phyloP scores from a whole-genome alignment of 2,113 vertebrate genomes.

The Orcinus orca region DNA sequence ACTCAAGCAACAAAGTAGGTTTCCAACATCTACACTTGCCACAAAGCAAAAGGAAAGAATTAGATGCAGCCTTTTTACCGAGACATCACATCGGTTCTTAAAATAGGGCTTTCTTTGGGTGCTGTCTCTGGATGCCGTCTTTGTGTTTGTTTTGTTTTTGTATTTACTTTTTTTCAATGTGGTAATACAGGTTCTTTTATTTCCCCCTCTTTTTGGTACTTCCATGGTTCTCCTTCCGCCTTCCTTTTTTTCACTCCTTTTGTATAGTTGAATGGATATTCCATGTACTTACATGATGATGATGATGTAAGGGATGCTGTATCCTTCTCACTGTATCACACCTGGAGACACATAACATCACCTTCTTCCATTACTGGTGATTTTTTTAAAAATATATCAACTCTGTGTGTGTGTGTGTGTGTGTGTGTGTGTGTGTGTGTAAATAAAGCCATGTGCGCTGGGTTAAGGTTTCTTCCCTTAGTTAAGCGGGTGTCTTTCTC shows the following conservation, averaged over 20 bases:
- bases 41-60: not conserved
- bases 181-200: accelerated
- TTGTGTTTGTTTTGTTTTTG: not conserved
- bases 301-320: accelerated
- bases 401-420: no score
- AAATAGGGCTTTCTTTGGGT: no score
- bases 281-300: no score
- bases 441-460: no score
- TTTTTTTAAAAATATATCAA: no score
- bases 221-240: not conserved
- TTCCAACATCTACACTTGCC: accelerated
- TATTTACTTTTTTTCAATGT: not conserved
- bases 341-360: not conserved
- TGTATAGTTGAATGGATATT: accelerated
- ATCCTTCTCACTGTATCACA: not conserved
- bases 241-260: not conserved
- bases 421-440: no score
- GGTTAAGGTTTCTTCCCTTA: no score
- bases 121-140: accelerated
- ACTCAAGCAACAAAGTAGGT: not conserved
- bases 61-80: accelerated
- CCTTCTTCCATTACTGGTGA: not conserved
- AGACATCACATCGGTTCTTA: accelerated
- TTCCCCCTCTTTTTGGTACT: not conserved
- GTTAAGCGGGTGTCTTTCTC: no score